phyloP scores from a whole-genome alignment of 2,113 vertebrate species.

The Kobus ellipsiprymnus region DNA sequence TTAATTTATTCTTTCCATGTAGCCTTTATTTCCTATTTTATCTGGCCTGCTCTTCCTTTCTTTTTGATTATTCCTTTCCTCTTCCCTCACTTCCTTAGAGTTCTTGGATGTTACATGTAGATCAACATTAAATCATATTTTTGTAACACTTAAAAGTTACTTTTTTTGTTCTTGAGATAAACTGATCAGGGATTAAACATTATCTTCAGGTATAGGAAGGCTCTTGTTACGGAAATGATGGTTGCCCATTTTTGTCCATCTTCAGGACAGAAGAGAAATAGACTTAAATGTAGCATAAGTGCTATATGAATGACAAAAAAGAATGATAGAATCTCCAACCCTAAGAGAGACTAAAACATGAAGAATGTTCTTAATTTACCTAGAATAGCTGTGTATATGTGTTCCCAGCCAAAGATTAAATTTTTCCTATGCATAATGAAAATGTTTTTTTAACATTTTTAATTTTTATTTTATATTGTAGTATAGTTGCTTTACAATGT shows the following conservation, averaged over 20 bases:
- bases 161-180: background rate
- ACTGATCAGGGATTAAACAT: background rate
- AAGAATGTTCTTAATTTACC: background rate
- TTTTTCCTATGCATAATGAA: background rate
- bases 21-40: background rate
- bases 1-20: background rate
- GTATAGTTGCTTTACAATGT: background rate
- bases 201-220: background rate
- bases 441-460: background rate
- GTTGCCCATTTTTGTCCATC: background rate
- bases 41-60: background rate
- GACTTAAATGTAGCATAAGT: background rate
- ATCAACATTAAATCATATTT: background rate
- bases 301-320: background rate
- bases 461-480: background rate
- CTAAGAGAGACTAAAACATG: background rate
- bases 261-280: background rate
- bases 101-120: background rate
- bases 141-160: background rate
- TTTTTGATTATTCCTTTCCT: background rate
- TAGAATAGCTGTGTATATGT: background rate
- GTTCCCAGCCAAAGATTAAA: background rate
- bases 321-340: background rate
- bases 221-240: background rate
- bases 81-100: background rate